phyloP scores from a whole-genome alignment of 2,797 vertebrate species.

The Enteromius thamalakanensis region DNA sequence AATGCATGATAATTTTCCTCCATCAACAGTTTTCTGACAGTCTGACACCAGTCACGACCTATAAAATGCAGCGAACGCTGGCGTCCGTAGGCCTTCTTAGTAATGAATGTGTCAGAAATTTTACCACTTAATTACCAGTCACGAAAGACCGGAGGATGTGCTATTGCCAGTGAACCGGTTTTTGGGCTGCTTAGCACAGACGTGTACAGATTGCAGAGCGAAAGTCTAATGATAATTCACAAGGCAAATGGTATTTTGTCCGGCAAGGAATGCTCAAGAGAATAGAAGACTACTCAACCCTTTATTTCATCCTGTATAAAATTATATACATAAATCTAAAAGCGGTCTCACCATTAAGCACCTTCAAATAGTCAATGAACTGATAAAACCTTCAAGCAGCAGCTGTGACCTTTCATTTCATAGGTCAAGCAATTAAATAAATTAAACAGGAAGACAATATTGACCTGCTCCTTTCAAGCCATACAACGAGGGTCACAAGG shows the following conservation, averaged over 20 bases:
- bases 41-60: conserved; percentile 58
- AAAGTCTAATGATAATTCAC: conserved; percentile 53
- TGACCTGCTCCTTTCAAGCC: conserved; percentile 41
- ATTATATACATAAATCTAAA: conserved; percentile 25
- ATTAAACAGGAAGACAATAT: conserved; percentile 57
- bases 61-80: conserved; percentile 52
- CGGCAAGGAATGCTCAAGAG: conserved; percentile 18
- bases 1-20: conserved; percentile 58
- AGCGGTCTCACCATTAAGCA: neutral
- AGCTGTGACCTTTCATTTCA: conserved; percentile 58
- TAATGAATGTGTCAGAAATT: conserved; percentile 64
- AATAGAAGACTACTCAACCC: conserved; percentile 19
- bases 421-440: conserved; percentile 57
- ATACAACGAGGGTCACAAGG: conserved; percentile 43
- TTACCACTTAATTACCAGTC: conserved; percentile 62
- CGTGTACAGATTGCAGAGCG: conserved; percentile 55
- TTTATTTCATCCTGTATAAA: conserved; percentile 18
- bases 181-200: conserved; percentile 50
- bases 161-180: conserved; percentile 39
- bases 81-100: conserved; percentile 37
- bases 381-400: conserved; percentile 21
- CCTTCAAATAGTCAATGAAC: conserved; percentile 31
- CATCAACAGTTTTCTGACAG: conserved; percentile 60
- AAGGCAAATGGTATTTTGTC: conserved; percentile 46
- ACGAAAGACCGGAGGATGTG: conserved; percentile 51